Evolutionary conservation across 2,888 invertebrate species (phyloP).

Genomic region (Agonum fuliginosum): DNA sequence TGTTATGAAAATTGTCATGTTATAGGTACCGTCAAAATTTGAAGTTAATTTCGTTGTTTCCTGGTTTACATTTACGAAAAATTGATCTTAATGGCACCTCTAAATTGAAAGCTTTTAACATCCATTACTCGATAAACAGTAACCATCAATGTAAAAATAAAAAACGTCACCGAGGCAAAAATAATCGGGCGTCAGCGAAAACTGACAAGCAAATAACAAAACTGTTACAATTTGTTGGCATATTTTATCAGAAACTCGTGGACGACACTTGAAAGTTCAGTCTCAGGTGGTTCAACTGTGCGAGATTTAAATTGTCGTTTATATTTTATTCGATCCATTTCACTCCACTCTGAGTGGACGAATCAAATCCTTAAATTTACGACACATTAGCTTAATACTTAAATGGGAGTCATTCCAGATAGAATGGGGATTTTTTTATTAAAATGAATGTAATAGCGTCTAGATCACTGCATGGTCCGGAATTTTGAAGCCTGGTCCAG

Average conservation of each 20-base stretch:
- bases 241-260: not conserved
- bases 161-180: slow-evolving; percentile 12
- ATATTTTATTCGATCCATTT: slow-evolving; percentile 24
- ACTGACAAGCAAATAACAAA: slow-evolving; percentile 30
- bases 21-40: not conserved
- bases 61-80: slow-evolving; percentile 32
- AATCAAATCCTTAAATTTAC: not conserved
- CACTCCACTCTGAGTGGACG: not conserved
- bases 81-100: slow-evolving; percentile 42
- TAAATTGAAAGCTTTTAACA: slow-evolving; percentile 53
- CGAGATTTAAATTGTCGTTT: slow-evolving; percentile 26
- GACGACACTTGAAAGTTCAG: no score
- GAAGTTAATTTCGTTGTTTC: slow-evolving; percentile 25
- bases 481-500: no score
- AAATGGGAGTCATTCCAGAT: not conserved
- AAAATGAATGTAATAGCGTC: not conserved
- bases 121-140: slow-evolving; percentile 38
- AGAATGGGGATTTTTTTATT: not conserved
- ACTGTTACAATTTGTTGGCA: not conserved
- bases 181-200: slow-evolving; percentile 21
- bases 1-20: not conserved
- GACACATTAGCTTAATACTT: not conserved
- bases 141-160: slow-evolving; percentile 23
- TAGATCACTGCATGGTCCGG: no score
- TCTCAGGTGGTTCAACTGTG: not conserved